These are phyloP conservation scores for Holothuria leucospilota DNA, from an alignment of 53 echinoderm and acorn worm genomes.

Conservation along the genomic window DNA sequence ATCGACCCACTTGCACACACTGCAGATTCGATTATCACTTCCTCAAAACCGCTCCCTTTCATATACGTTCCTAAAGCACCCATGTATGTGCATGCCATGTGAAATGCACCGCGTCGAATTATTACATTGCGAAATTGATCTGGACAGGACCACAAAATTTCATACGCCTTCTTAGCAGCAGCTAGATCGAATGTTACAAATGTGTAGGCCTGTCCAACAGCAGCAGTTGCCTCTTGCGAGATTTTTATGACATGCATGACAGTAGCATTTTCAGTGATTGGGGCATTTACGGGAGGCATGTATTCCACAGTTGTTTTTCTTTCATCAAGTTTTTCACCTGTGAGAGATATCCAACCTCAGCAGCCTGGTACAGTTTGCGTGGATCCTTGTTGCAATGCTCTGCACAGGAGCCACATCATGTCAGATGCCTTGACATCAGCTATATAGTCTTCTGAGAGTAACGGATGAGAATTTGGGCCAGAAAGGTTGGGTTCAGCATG, in stretches of 20 bases:
- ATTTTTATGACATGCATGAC: conserved; percentile 61
- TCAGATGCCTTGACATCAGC: conserved; percentile 54
- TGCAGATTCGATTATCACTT: conserved; percentile 56
- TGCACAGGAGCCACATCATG: conserved; percentile 54
- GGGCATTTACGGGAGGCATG: conserved; percentile 65
- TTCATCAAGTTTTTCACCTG: conserved; percentile 35
- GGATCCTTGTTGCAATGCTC: conserved; percentile 7
- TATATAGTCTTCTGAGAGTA: conserved; percentile 25
- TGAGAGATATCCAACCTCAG: conserved; percentile 69
- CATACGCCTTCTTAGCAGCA: conserved; percentile 66
- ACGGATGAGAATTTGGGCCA: conserved; percentile 39
- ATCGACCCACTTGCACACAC: conserved; percentile 65
- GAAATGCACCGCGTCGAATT: conserved; percentile 60
- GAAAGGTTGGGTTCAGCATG: conserved; percentile 48
- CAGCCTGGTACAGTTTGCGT: conserved; percentile 63
- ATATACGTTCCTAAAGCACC: conserved; percentile 58
- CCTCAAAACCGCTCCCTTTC: conserved; percentile 57
- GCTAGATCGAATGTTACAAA: conserved; percentile 67
- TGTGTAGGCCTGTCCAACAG: conserved; percentile 60
- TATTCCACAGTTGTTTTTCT: conserved; percentile 62
- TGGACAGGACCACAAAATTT: no score
- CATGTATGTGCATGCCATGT: conserved; percentile 62
- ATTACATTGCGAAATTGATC: conserved; percentile 49
- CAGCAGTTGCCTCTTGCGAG: conserved; percentile 62
- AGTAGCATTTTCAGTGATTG: conserved; percentile 53